Evolutionary conservation across 2,113 vertebrate genomes (phyloP).

Genomic region (Sapayoa aenigma): DNA sequence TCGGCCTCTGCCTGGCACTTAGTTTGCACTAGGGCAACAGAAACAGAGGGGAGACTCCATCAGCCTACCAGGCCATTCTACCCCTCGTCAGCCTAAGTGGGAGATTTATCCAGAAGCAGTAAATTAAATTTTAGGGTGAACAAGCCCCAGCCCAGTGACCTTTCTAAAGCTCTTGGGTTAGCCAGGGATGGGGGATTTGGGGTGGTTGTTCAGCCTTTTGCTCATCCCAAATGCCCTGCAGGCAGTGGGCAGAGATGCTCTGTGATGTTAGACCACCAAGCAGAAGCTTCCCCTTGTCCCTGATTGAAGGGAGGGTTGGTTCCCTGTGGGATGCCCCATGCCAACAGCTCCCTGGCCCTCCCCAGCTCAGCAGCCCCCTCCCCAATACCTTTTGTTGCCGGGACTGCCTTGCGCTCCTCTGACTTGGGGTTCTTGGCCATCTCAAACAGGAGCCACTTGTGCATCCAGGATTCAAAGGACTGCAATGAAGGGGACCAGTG

Average conservation of each 20-base stretch:
- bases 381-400: slow-evolving; percentile 41
- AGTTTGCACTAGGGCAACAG: slow-evolving; percentile 74
- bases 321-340: neutral
- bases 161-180: neutral
- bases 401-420: neutral
- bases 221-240: neutral
- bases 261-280: too few species aligned
- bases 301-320: rapidly evolving
- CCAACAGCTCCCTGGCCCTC: neutral
- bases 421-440: slow-evolving; percentile 74
- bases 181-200: neutral
- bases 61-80: neutral
- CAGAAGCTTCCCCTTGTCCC: rapidly evolving
- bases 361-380: neutral
- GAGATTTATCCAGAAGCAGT: neutral
- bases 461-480: slow-evolving; percentile 86
- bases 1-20: slow-evolving; percentile 81
- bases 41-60: slow-evolving; percentile 24
- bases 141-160: rapidly evolving
- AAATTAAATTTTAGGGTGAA: neutral
- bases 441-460: slow-evolving; percentile 87
- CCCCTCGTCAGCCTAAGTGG: neutral
- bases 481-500: slow-evolving; percentile 26
- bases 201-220: neutral
- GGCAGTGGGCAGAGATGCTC: neutral